These are phyloP conservation scores for Hemitrygon akajei DNA, from an alignment of 2,797 vertebrate species.

Conservation along the genomic window DNA sequence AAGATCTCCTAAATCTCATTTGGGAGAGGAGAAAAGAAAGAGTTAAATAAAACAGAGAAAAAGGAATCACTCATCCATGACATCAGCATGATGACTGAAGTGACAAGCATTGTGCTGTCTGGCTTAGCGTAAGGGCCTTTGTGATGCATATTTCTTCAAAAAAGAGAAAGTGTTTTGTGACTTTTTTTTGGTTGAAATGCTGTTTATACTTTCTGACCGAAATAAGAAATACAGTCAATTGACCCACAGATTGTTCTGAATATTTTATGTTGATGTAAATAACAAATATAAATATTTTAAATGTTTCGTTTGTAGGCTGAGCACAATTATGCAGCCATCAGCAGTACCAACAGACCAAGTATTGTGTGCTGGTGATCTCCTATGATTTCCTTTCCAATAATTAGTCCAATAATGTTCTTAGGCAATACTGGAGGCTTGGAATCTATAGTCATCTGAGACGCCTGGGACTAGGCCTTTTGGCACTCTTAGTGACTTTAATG, in stretches of 20 bases:
- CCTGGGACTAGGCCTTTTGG: neutral
- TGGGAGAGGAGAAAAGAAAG: neutral
- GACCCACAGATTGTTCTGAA: neutral
- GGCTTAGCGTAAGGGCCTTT: neutral
- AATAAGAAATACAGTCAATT: neutral
- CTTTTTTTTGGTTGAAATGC: neutral
- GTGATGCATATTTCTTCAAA: neutral
- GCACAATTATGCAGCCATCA: neutral
- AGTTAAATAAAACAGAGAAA: neutral
- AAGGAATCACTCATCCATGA: constrained; percentile 8
- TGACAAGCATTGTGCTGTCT: neutral
- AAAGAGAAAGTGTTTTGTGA: neutral
- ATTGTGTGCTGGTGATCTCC: neutral
- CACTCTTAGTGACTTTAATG: neutral
- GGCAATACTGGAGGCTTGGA: neutral
- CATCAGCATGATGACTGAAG: constrained; percentile 21
- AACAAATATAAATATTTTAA: constrained; percentile 20
- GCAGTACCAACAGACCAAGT: constrained; percentile 1
- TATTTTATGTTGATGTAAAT: constrained; percentile 2
- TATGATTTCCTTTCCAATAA: constrained; percentile 6
- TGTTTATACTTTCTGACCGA: neutral
- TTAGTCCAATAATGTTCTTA: constrained; percentile 11
- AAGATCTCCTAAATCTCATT: neutral
- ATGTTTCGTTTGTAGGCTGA: neutral
- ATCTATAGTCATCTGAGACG: neutral